A percentile compares a stretch with the other conserved stretches of the same genome.
phyloP scores from a whole-genome alignment of 2,797 vertebrate genomes.

The Hyperoplus immaculatus region DNA sequence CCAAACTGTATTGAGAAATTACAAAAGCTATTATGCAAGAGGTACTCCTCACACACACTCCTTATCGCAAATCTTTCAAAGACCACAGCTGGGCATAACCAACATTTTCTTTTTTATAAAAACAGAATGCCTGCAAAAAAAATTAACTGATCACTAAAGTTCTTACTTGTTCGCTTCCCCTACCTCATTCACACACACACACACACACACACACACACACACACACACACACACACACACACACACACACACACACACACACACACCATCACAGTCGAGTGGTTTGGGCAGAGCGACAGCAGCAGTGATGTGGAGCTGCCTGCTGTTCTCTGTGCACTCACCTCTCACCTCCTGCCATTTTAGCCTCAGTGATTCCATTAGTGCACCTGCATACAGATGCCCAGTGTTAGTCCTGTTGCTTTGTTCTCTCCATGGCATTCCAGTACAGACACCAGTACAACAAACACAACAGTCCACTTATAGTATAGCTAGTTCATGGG shows the following conservation, averaged over 20 bases:
- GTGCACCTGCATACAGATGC: conserved; percentile 81
- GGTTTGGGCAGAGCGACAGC: conserved; percentile 77
- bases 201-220: conserved; percentile 4
- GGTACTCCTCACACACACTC: conserved; percentile 38
- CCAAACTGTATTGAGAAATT: conserved; percentile 38
- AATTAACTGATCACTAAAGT: conserved; percentile 57
- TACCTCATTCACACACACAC: conserved; percentile 12
- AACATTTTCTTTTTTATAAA: conserved; percentile 18
- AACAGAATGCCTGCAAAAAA: conserved; percentile 54
- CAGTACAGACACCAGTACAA: conserved; percentile 56
- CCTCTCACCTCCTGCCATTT: conserved; percentile 84
- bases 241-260: conserved; percentile 41
- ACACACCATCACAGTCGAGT: conserved; percentile 75
- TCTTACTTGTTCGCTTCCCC: conserved; percentile 9
- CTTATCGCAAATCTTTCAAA: conserved; percentile 48
- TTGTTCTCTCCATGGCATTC: conserved; percentile 63
- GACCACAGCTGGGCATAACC: conserved; percentile 39
- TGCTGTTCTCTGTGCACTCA: conserved; percentile 79
- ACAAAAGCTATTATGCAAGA: conserved; percentile 58
- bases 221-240: neutral
- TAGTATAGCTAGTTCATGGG: conserved; percentile 29
- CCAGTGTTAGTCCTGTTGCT: conserved; percentile 50
- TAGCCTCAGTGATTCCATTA: conserved; percentile 85
- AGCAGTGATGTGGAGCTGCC: conserved; percentile 73
- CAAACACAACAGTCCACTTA: conserved; percentile 46